Conservation (phyloP, 2,113 vertebrate genomes). For the Ivindomyrus marchei region DNA sequence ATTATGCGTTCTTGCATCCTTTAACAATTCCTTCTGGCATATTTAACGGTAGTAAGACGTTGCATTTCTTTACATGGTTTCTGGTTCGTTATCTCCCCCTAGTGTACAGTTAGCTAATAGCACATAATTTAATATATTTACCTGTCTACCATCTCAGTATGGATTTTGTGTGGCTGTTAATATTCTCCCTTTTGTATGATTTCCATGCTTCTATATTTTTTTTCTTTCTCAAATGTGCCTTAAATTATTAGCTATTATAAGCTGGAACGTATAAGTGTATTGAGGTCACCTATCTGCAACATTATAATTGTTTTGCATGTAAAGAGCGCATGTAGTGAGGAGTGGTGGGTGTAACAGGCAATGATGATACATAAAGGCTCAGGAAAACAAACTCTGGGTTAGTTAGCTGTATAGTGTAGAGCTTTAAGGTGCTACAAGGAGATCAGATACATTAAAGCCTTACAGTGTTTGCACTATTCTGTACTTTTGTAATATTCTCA, state of each 20-base stretch:
- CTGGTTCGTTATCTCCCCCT: neutral
- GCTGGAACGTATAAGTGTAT: neutral
- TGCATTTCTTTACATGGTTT: neutral
- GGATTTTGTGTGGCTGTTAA: neutral
- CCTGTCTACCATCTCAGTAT: neutral
- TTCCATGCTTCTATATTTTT: neutral
- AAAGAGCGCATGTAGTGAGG: neutral
- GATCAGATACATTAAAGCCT: neutral
- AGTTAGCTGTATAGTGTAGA: neutral
- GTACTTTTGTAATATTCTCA: neutral
- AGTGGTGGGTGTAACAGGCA: neutral
- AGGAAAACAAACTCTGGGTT: neutral
- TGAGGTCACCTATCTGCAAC: neutral
- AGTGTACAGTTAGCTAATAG: neutral
- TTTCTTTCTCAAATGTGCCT: neutral
- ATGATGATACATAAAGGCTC: neutral
- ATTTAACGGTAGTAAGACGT: neutral
- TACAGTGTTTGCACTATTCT: neutral
- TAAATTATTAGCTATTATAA: neutral
- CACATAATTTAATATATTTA: neutral
- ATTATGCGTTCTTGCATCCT: neutral
- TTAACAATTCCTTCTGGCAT: neutral
- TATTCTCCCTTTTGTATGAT: neutral
- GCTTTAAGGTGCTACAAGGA: neutral
- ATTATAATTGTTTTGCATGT: neutral